Conservation (phyloP, 1,140 invertebrate genomes). For the Tribolium madens region DNA sequence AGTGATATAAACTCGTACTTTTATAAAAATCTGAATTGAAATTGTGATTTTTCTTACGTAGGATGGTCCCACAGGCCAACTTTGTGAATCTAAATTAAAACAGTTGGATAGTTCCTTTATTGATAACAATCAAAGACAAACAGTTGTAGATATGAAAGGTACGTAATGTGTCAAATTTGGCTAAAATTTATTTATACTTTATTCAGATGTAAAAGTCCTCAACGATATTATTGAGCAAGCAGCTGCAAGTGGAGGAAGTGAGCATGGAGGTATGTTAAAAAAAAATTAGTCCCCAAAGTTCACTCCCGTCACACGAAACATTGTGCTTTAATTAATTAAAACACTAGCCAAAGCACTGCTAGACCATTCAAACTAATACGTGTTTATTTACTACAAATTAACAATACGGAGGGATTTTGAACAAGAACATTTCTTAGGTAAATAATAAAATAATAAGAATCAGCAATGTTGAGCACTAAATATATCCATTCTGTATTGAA, state of each 20-base stretch:
- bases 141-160: slow-evolving; percentile 95
- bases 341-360: slow-evolving; percentile 53
- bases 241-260: slow-evolving; percentile 86
- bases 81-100: slow-evolving; percentile 78
- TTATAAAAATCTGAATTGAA: not conserved
- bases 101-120: slow-evolving; percentile 92
- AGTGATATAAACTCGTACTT: slow-evolving; percentile 63
- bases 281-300: not conserved
- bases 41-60: slow-evolving; percentile 19
- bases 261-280: slow-evolving; percentile 85
- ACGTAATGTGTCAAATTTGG: slow-evolving; percentile 29
- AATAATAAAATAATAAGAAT: slow-evolving; percentile 56
- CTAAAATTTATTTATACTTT: too few relatives aligned
- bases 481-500: slow-evolving; percentile 42
- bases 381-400: slow-evolving; percentile 57
- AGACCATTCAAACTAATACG: slow-evolving; percentile 57
- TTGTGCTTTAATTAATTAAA: slow-evolving; percentile 57
- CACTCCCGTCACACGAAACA: slow-evolving; percentile 26
- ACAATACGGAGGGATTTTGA: slow-evolving; percentile 57
- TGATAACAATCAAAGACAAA: slow-evolving; percentile 86
- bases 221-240: slow-evolving; percentile 98
- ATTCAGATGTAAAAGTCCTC: slow-evolving; percentile 96
- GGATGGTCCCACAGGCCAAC: slow-evolving; percentile 62
- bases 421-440: slow-evolving; percentile 59
- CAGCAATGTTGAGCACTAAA: slow-evolving; percentile 37